These are phyloP conservation scores for Platanista minor DNA, from an alignment of 2,113 vertebrate genomes.

Conservation along the genomic window DNA sequence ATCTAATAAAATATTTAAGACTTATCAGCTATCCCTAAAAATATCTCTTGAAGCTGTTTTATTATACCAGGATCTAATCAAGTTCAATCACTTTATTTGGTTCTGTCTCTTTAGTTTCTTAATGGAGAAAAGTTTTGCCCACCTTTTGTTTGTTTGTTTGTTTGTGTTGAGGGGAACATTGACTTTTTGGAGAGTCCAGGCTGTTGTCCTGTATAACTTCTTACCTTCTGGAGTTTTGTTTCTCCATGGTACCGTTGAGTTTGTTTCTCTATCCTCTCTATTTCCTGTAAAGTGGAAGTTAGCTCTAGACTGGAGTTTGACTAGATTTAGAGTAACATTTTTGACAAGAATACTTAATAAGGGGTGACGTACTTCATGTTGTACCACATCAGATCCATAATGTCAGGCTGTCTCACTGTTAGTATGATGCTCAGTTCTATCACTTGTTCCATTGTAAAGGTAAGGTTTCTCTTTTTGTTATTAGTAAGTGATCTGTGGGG, in stretches of 20 bases:
- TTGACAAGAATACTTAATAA: neutral
- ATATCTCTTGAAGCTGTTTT: neutral
- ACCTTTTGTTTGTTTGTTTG: neutral
- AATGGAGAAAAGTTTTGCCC: neutral
- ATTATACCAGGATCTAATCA: neutral
- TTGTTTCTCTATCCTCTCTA: neutral
- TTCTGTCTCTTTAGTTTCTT: neutral
- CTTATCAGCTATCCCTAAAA: neutral
- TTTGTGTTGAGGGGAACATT: neutral
- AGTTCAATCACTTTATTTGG: neutral
- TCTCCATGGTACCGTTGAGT: neutral
- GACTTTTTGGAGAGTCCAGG: neutral
- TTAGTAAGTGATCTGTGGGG: neutral
- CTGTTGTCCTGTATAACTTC: neutral
- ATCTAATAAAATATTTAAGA: constrained; percentile 19
- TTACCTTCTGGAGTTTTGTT: neutral
- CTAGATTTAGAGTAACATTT: neutral
- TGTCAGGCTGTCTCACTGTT: neutral
- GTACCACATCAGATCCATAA: neutral
- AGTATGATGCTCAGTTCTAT: neutral
- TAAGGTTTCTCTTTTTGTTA: neutral
- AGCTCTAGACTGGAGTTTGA: neutral
- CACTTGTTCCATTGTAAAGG: neutral
- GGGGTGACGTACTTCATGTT: neutral
- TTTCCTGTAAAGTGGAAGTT: neutral